These are phyloP conservation scores for Periparus ater DNA, from an alignment of 2,797 vertebrate species.

Conservation along the genomic window DNA sequence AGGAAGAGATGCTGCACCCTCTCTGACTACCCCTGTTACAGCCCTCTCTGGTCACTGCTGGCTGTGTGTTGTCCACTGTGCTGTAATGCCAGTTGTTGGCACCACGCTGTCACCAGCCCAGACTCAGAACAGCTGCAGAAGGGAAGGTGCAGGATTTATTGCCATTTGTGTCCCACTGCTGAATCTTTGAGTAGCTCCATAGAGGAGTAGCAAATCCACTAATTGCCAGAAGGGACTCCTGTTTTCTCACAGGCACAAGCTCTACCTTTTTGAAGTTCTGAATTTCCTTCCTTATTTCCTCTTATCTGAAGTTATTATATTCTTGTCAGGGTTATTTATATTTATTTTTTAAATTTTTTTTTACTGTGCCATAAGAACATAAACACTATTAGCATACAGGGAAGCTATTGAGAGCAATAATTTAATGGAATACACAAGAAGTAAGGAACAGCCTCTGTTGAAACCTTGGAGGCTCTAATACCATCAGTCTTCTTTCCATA, in stretches of 20 bases:
- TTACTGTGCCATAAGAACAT: not conserved
- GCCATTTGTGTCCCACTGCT: not conserved
- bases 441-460: not conserved
- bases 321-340: not conserved
- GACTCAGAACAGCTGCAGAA: not conserved
- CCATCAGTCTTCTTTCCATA: not conserved
- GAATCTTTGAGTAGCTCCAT: not conserved
- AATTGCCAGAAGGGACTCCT: not conserved
- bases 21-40: not conserved
- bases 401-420: not conserved
- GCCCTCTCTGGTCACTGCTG: not conserved
- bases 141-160: not conserved
- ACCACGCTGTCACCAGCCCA: rapidly evolving
- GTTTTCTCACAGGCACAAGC: not conserved
- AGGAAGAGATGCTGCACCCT: not conserved
- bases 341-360: not conserved
- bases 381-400: not conserved
- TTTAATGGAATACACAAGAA: not conserved
- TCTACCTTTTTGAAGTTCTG: not conserved
- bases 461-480: not conserved
- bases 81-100: not conserved
- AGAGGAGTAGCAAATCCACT: not conserved
- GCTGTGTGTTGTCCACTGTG: not conserved
- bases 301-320: not conserved
- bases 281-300: not conserved